These are phyloP conservation scores for Phaetusa simplex DNA, from an alignment of 2,113 vertebrate genomes.

Conservation along the genomic window DNA sequence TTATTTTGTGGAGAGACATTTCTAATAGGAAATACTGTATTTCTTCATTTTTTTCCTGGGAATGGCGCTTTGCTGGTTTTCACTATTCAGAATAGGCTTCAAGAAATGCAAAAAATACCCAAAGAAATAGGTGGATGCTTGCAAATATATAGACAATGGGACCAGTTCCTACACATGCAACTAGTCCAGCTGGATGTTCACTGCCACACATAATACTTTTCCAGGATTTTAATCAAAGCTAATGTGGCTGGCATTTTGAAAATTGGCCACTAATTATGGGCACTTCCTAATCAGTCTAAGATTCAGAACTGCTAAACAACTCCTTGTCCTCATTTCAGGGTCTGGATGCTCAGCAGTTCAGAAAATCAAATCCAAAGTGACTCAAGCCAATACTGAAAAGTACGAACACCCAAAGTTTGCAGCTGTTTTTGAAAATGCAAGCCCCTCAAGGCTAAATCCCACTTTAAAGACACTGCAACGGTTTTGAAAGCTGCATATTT, in stretches of 20 bases:
- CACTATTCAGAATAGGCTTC: slow-evolving; percentile 24
- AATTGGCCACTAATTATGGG: neutral
- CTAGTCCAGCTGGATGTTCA: neutral
- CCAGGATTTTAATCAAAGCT: neutral
- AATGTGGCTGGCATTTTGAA: neutral
- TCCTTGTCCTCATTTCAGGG: neutral
- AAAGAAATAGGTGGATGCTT: neutral
- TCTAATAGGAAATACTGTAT: neutral
- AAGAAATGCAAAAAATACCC: slow-evolving; percentile 17
- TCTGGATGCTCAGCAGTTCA: neutral
- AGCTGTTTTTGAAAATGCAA: neutral
- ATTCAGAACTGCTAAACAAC: neutral
- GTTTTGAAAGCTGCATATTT: neutral
- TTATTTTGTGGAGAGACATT: slow-evolving; percentile 35
- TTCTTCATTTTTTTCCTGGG: neutral
- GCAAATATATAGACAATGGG: neutral
- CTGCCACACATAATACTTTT: neutral
- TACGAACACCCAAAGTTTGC: neutral
- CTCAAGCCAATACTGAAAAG: neutral
- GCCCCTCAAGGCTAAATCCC: neutral
- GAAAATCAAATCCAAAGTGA: neutral
- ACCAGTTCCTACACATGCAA: slow-evolving; percentile 25
- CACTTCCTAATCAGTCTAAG: neutral
- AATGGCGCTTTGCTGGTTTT: slow-evolving; percentile 39
- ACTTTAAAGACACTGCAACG: neutral